Evolutionary conservation across 2,888 invertebrate genomes (phyloP), one percentile per base, ranked within the genome.

Genomic region (Metacarcinus magister): DNA sequence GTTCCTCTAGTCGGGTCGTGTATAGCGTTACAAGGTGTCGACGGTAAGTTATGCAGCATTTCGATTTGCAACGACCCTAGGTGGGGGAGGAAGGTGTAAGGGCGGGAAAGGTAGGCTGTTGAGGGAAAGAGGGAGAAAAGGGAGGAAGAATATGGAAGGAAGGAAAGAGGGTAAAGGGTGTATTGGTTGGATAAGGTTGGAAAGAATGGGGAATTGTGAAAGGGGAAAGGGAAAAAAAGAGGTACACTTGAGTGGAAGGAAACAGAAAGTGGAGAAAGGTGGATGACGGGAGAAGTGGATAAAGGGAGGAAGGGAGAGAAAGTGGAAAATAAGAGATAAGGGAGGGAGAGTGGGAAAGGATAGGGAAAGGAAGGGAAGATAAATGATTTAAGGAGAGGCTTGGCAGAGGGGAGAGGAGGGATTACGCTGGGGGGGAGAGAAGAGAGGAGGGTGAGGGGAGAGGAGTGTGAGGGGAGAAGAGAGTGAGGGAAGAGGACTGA

Each of bases 331-430:
- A 16, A 23, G 67, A n/a, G 67, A n/a, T 8, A 13, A 48, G 2
- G n/a, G 19, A 19, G 60, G 60, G 23, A 5, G 5, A 1, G n/a
- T 5, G 23, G n/a, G 23, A 23, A 1, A 23, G 67, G n/a, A n/a
- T 5, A 23, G 67, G n/a, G 67, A 67, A 23, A 13, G 48, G 48
- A 48, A 13, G 5, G 67, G 2, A 67, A 67, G 67, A 67, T 67
- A 67, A 67, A 67, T 67, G 67, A 23, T 67, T 23, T 23, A 67
- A n/a, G 67, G 67, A 67, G 67, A 67, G 67, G 23, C 23, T 19
- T n/a, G n/a, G 67, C n/a, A 67, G 67, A 67, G n/a, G 67, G 67
- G n/a, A 67, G 67, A 67, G n/a, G 67, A 67, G n/a, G 67, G 67
- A 67, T 67, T 67, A 67, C 23, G 19, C n/a, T 67, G 67, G 19